A percentile compares a stretch with the other conserved stretches of the same genome.
These are phyloP conservation scores for Anas platyrhynchos DNA, from an alignment of 2,113 vertebrate genomes.

Conservation along the genomic window DNA sequence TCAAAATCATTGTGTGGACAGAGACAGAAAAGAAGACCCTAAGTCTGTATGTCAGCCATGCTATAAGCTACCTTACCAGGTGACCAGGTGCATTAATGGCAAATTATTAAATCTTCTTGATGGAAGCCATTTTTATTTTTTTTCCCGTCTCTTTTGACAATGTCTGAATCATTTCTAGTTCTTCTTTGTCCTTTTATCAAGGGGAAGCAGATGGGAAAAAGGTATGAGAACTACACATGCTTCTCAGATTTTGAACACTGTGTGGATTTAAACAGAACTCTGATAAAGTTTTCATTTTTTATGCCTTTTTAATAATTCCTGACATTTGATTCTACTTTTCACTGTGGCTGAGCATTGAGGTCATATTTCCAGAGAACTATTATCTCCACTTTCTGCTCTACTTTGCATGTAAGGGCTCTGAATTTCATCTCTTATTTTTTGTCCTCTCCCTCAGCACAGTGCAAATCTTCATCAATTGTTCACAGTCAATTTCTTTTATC, in stretches of 20 bases:
- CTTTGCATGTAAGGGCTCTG: background rate
- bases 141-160: background rate
- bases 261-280: background rate
- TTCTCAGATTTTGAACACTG: background rate
- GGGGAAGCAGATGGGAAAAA: background rate
- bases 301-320: background rate
- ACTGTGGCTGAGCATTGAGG: background rate
- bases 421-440: background rate
- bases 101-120: background rate
- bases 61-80: background rate
- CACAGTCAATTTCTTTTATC: background rate
- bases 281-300: background rate
- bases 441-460: background rate
- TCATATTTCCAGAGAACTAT: background rate
- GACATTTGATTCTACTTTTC: background rate
- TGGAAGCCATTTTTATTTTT: background rate
- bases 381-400: background rate
- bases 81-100: background rate
- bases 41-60: background rate
- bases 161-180: background rate
- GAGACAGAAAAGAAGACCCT: background rate
- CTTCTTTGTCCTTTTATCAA: background rate
- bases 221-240: rapidly evolving
- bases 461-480: background rate
- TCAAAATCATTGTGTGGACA: background rate